Base-by-base conservation (phyloP, 2,797 vertebrate genomes). In the Peromyscus melanophrys region DNA sequence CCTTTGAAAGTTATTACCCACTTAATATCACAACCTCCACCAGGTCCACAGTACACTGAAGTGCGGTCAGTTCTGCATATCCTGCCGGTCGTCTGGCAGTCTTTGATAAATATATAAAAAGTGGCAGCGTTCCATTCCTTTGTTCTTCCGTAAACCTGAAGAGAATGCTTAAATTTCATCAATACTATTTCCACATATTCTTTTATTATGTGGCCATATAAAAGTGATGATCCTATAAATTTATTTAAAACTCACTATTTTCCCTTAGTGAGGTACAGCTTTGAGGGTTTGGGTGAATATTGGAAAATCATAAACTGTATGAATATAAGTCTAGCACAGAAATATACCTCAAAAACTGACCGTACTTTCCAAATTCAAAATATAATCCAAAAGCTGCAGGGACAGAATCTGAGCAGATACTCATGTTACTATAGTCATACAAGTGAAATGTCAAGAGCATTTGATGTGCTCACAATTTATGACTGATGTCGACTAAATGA, bases 101-200 rank as follows among this genome's bases (percentile, higher is more conserved):
- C 89, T 97, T 97, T 93, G 83, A 96, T 94, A 96, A 96, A 87
- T 96, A 95, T 78, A 89, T 94, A 80, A 97, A 97, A 97, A 65
- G 31, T 46, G 73, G 19, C 37, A 19, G 13, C 34, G 82, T 94
- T 94, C 76, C 40, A 92, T 94, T 88, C 49, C 77, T 96, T 97
- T 93, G 90, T 96, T 94, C 90, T 94, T 93, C 86, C 92, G 59
- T 75, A 81, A 27, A 96, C 71, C 71, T 94, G 90, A 95, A 92
- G 77, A 97, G 91, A 97, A 97, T 93, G 84, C 86, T 93, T 96
- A 97, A 97, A 75, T 97, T 97, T 94, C 87, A 94, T 96, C 96
- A 96, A 88, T 86, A 96, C 73, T 63, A 52, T 91, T 96, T 97
- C 73, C 59, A 93, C 82, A 80, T 95, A 92, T 86, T 82, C 40